Percentiles rank a stretch among this genome's conserved stretches.
Evolutionary conservation across 2,888 invertebrate species (phyloP).

Genomic region (Sarcophaga subvicina): DNA sequence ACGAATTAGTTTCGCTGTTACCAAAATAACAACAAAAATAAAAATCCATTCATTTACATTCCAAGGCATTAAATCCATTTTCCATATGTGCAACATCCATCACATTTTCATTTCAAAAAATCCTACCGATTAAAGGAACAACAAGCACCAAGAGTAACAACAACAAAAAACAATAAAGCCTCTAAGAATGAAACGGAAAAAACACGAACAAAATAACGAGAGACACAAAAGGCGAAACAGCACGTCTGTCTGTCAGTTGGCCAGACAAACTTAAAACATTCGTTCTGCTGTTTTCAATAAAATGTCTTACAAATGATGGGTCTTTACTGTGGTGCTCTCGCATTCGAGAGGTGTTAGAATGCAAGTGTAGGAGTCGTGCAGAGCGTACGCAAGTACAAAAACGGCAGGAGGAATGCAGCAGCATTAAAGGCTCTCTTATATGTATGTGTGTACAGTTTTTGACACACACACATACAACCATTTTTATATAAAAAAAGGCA

Average conservation of each 20-base stretch:
- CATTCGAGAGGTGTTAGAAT: constrained; percentile 76
- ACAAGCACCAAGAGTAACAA: constrained; percentile 1
- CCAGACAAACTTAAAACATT: constrained; percentile 33
- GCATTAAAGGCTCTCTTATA: background rate
- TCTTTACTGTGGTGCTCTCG: constrained; percentile 35
- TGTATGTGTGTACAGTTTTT: background rate
- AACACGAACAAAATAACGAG: constrained; percentile 35
- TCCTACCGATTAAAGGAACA: constrained; percentile 29
- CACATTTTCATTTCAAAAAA: constrained; percentile 23
- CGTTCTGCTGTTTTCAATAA: constrained; percentile 50
- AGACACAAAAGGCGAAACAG: background rate
- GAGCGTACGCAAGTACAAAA: constrained; percentile 67
- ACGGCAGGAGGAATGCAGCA: constrained; percentile 35
- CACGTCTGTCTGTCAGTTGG: background rate
- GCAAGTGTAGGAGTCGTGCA: constrained; percentile 78
- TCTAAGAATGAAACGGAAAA: constrained; percentile 6
- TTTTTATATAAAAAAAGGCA: background rate
- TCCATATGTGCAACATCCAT: constrained; percentile 56
- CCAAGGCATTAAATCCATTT: constrained; percentile 8
- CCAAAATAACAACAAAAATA: background rate
- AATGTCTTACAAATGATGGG: constrained; percentile 66
- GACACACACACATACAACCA: background rate
- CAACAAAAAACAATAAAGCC: background rate
- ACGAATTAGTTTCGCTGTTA: constrained; percentile 52
- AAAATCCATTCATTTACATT: background rate